phyloP scores from a whole-genome alignment of 2,113 vertebrate species.

The Labeo rohita region DNA sequence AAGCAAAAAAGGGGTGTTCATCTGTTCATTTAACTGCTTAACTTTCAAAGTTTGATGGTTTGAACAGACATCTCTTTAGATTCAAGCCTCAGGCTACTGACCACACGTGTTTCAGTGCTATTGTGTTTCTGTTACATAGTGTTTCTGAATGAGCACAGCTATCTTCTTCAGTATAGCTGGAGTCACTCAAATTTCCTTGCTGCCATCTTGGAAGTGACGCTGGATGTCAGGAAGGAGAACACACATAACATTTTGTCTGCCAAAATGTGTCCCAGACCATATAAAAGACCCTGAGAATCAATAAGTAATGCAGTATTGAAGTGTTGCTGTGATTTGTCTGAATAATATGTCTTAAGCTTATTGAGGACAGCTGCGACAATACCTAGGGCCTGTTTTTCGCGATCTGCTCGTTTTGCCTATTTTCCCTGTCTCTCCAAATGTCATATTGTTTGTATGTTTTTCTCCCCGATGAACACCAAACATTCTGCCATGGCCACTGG shows the following conservation, averaged over 20 bases:
- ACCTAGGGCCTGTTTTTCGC: neutral
- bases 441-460: constrained; percentile 47
- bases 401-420: neutral
- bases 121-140: neutral
- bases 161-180: neutral
- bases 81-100: neutral
- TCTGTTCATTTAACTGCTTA: neutral
- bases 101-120: neutral
- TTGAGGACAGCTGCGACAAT: constrained; percentile 16
- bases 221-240: constrained; percentile 5
- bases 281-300: constrained; percentile 13
- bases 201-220: constrained; percentile 5
- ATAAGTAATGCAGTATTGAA: constrained; percentile 16
- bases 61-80: neutral
- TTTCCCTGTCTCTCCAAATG: constrained; percentile 20
- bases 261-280: neutral
- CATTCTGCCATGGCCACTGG: constrained; percentile 41
- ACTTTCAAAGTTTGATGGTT: neutral
- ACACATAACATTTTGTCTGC: neutral
- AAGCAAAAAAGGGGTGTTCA: constrained; percentile 8
- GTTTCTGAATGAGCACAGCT: neutral
- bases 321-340: constrained; percentile 28
- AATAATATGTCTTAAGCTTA: constrained; percentile 34
- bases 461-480: neutral
- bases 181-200: neutral